Conservation (phyloP, 2,888 invertebrate species). For the Aphodius sticticus region DNA sequence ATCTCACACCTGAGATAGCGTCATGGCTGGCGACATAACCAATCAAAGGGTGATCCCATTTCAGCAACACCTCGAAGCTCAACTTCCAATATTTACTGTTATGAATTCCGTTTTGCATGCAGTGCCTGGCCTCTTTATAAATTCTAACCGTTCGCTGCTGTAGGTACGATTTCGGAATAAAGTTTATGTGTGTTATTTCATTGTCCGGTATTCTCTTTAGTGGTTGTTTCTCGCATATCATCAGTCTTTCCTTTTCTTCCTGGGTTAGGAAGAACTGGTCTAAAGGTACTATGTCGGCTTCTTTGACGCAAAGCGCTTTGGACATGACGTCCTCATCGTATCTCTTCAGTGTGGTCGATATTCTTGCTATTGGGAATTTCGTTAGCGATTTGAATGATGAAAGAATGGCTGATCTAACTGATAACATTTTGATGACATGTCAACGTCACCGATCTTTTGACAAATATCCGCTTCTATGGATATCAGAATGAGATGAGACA, state of each 20-base stretch:
- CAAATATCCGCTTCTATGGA: no score
- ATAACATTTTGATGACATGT: not conserved
- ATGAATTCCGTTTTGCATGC: conserved; percentile 48
- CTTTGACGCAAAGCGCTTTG: conserved; percentile 5
- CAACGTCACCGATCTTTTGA: not conserved
- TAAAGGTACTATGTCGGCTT: conserved; percentile 20
- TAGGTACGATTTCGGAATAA: conserved; percentile 33
- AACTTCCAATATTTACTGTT: conserved; percentile 46
- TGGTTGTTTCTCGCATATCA: conserved; percentile 7
- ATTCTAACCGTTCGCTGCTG: conserved; percentile 44
- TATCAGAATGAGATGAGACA: no score
- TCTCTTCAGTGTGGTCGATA: not conserved
- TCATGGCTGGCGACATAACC: conserved; percentile 96
- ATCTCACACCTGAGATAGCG: conserved; percentile 85
- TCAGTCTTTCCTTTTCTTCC: conserved; percentile 24
- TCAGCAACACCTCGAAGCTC: conserved; percentile 44
- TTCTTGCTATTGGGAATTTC: not conserved
- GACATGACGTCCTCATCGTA: conserved; percentile 8
- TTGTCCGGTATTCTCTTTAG: conserved; percentile 8
- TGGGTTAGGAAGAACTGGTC: conserved; percentile 23
- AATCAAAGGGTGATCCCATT: conserved; percentile 82
- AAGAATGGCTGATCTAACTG: not conserved
- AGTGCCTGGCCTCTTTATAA: conserved; percentile 48
- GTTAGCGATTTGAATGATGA: not conserved
- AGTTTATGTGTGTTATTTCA: conserved; percentile 26